Percentiles rank a stretch among this genome's conserved stretches.
Conservation (phyloP, 1,140 invertebrate species). For the Hyposmocoma kahamanoa region DNA sequence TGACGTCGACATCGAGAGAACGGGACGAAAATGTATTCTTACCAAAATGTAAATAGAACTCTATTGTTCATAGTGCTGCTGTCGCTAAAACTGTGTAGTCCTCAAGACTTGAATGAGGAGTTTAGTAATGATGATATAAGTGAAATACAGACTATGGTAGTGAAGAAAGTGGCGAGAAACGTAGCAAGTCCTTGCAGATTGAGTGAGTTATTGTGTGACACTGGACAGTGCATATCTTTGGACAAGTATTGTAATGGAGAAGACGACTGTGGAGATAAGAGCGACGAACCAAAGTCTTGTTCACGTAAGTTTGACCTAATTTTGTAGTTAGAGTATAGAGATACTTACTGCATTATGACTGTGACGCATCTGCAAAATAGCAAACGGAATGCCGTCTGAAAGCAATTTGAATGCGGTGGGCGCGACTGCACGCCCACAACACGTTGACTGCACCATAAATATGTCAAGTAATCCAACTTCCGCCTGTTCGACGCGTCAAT, state of each 20-base stretch:
- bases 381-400: too few relatives aligned
- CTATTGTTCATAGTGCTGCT: constrained; percentile 57
- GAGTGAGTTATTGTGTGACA: constrained; percentile 84
- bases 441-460: too few relatives aligned
- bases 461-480: too few relatives aligned
- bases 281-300: constrained; percentile 84
- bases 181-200: constrained; percentile 76
- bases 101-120: constrained; percentile 58
- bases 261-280: constrained; percentile 85
- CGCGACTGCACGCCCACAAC: too few relatives aligned
- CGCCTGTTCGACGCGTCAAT: too few relatives aligned
- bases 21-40: constrained; percentile 45
- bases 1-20: constrained; percentile 26
- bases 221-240: constrained; percentile 81
- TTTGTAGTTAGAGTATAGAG: neutral
- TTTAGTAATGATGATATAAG: constrained; percentile 53
- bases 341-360: too few relatives aligned
- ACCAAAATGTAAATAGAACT: constrained; percentile 50
- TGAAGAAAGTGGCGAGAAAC: constrained; percentile 46
- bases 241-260: constrained; percentile 87
- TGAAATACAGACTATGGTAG: constrained; percentile 36
- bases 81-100: constrained; percentile 57
- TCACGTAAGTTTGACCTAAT: constrained; percentile 78
- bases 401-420: too few relatives aligned
- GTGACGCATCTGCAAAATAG: too few relatives aligned